Conservation (phyloP, 2,888 invertebrate genomes). For the Agelastica alni region DNA sequence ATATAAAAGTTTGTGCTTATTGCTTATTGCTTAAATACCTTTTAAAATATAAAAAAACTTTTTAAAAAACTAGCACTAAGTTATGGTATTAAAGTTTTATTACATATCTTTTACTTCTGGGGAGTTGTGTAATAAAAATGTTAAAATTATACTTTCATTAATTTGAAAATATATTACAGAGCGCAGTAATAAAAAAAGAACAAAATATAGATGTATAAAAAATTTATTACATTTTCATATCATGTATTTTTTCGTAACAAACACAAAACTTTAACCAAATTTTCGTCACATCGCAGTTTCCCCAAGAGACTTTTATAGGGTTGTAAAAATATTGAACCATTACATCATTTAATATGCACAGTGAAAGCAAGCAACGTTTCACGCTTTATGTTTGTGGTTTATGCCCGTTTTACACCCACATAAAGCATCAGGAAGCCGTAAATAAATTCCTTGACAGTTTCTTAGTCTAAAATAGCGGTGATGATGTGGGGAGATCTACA, state of each 20-base stretch:
- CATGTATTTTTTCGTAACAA: not conserved
- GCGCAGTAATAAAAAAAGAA: not conserved
- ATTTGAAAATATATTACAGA: no score
- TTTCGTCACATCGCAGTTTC: conserved; percentile 43
- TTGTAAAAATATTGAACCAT: conserved; percentile 49
- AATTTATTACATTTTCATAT: not conserved
- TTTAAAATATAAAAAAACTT: no score
- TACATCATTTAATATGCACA: conserved; percentile 49
- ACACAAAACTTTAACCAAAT: conserved; percentile 7
- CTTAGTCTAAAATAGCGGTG: conserved; percentile 23
- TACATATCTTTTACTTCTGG: no score
- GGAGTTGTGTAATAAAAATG: no score
- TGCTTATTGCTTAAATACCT: no score
- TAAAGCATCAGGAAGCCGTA: conserved; percentile 47
- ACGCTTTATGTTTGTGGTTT: conserved; percentile 43
- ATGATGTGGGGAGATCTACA: not conserved
- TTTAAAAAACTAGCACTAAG: no score
- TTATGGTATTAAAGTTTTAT: no score
- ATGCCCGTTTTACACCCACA: conserved; percentile 45
- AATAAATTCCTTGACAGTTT: conserved; percentile 45
- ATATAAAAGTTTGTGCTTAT: no score
- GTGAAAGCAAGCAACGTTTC: conserved; percentile 38
- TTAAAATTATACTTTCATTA: no score
- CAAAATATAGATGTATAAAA: not conserved
- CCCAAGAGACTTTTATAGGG: conserved; percentile 44